Evolutionary conservation across 2,113 vertebrate species (phyloP).

Genomic region (Marmota flaviventris): DNA sequence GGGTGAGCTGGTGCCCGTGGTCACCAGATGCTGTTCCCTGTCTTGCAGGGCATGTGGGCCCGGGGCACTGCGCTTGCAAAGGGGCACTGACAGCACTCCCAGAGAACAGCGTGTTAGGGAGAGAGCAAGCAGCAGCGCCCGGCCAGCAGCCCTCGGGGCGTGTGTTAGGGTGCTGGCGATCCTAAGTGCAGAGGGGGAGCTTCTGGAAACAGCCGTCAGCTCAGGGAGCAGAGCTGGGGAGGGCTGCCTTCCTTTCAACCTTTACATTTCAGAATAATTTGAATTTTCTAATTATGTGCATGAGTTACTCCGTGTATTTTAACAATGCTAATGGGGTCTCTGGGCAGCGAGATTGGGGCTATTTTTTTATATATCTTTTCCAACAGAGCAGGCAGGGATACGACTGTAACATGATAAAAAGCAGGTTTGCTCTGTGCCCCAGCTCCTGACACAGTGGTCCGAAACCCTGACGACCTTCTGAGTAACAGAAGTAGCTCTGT

Average conservation of each 20-base stretch:
- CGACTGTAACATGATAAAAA: background rate
- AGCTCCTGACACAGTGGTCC: no score
- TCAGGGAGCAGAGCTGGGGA: no score
- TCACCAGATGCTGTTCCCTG: background rate
- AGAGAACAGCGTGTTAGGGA: no score
- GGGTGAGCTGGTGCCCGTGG: background rate
- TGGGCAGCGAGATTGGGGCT: background rate
- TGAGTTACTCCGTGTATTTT: background rate
- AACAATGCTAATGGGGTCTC: background rate
- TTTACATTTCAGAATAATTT: background rate
- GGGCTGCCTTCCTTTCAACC: background rate
- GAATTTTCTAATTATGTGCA: background rate
- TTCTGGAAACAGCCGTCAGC: no score
- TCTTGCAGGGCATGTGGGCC: accelerated
- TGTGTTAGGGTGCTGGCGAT: background rate
- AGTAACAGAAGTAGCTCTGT: background rate
- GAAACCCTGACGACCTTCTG: background rate
- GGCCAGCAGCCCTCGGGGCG: no score
- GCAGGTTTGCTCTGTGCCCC: background rate
- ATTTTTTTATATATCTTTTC: background rate
- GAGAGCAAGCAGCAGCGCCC: no score
- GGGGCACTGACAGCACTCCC: background rate
- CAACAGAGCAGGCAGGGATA: background rate
- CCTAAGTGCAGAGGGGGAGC: background rate
- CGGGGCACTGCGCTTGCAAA: background rate